Evolutionary conservation across 2,113 vertebrate species (phyloP), one percentile per base, ranked within the genome.

Genomic region (Tautogolabrus adspersus): DNA sequence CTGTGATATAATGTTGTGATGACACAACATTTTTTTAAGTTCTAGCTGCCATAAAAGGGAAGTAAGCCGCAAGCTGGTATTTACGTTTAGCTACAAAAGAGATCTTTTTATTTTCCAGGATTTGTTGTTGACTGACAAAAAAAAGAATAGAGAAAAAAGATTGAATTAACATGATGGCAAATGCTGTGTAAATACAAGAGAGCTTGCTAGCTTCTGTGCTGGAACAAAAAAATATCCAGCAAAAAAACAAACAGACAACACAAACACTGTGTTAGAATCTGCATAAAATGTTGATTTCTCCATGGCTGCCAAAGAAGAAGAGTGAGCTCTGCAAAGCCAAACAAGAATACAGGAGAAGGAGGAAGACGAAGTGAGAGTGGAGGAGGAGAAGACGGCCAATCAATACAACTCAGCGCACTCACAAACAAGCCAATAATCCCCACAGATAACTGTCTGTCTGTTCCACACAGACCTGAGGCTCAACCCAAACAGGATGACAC

Each of bases 341-440:
- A 23, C 47, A 19, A 58, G 57, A 67, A 64, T 21, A 63, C 37
- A 47, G 56, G 63, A 72, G 18, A 1, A 60, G 38, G 22, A 74
- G 49, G 26, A 55, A 15, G 26, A 49, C 26, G n/a, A 52, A 34
- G 34, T 8, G 30, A 61, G 42, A 37, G 26, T 0, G 0, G 40
- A 8, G 68, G 30, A 42, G 47, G 9, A 0, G 18, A 54, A 40
- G 49, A 34, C 21, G 22, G 54, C 7, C 12, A 0, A 81, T 79
- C 80, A 8, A 88, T 82, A 69, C 10, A 47, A 63, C 66, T 85
- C 58, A 22, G 40, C 69, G 59, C 68, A 42, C 55, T 22, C 10
- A 40, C 57, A 59, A 89, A 86, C 75, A 5, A 58, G 56, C 62
- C 72, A 37, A 77, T 78, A 59, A 58, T 54, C 6, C 26, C 59